Conservation (phyloP, 2,888 invertebrate genomes). For the Monochamus alternatus region DNA sequence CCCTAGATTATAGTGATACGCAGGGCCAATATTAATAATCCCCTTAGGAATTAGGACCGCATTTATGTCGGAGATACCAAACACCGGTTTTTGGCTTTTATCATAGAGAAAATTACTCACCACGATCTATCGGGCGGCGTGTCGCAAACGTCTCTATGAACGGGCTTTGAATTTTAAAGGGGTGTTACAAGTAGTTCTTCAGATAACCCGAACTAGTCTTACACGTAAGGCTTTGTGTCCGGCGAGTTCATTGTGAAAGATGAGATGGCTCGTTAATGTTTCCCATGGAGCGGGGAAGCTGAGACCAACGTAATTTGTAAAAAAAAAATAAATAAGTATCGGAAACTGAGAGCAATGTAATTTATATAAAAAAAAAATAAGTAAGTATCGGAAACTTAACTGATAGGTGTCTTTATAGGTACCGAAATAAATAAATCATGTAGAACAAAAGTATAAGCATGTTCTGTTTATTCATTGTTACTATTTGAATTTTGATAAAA, state of each 20-base stretch:
- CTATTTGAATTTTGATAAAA: too few relatives aligned
- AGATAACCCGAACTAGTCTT: not conserved
- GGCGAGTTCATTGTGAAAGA: not conserved
- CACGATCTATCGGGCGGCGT: slow-evolving; percentile 5
- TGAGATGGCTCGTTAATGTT: not conserved
- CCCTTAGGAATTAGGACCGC: slow-evolving; percentile 28
- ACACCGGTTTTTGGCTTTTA: slow-evolving; percentile 21
- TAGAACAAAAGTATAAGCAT: too few relatives aligned
- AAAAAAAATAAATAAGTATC: too few relatives aligned
- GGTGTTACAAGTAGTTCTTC: slow-evolving; percentile 2
- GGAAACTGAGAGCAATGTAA: too few relatives aligned
- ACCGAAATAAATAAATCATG: too few relatives aligned
- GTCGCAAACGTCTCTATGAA: slow-evolving; percentile 1
- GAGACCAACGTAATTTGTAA: not conserved
- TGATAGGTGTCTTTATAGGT: too few relatives aligned
- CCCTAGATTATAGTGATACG: not conserved
- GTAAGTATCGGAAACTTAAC: too few relatives aligned
- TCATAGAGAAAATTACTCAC: slow-evolving; percentile 4
- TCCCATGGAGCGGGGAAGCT: not conserved
- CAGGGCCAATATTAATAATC: slow-evolving; percentile 19
- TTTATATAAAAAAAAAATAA: too few relatives aligned
- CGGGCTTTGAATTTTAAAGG: slow-evolving; percentile 3
- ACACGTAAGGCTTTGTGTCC: not conserved
- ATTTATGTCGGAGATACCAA: slow-evolving; percentile 29
- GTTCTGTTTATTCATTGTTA: too few relatives aligned